Conservation (phyloP, 2,113 vertebrate species). For the Plecturocebus donacophilus region DNA sequence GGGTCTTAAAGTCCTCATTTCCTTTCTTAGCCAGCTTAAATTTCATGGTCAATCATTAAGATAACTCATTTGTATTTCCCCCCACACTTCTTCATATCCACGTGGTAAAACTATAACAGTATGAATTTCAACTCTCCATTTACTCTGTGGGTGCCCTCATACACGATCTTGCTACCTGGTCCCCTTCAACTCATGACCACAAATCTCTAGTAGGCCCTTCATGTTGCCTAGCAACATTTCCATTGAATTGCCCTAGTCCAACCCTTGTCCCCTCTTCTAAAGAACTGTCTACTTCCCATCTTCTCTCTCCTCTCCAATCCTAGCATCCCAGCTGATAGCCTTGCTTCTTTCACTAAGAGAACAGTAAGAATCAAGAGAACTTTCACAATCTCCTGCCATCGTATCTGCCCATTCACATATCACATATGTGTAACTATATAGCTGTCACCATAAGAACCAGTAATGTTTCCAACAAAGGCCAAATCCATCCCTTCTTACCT, state of each 20-base stretch:
- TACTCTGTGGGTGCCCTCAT: background rate
- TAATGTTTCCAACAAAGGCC: background rate
- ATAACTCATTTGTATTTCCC: background rate
- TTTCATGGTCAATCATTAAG: background rate
- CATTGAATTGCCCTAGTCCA: background rate
- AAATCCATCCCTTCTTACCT: background rate
- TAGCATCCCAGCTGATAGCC: background rate
- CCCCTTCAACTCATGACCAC: background rate
- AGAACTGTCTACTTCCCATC: background rate
- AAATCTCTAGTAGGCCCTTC: background rate
- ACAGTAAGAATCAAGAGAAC: background rate
- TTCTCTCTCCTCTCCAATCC: background rate
- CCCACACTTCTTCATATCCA: background rate
- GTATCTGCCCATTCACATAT: background rate
- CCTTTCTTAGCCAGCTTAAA: background rate
- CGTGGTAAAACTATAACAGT: background rate
- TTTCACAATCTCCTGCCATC: background rate
- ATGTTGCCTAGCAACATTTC: background rate
- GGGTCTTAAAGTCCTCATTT: background rate
- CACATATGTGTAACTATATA: background rate
- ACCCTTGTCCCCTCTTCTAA: background rate
- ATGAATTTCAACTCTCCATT: background rate
- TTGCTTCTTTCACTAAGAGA: background rate
- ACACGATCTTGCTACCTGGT: background rate
- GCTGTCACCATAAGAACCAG: background rate